Percentiles rank a stretch among this genome's conserved stretches.
These are phyloP conservation scores for Tinea trinotella DNA, from an alignment of 2,888 invertebrate genomes.

Conservation along the genomic window DNA sequence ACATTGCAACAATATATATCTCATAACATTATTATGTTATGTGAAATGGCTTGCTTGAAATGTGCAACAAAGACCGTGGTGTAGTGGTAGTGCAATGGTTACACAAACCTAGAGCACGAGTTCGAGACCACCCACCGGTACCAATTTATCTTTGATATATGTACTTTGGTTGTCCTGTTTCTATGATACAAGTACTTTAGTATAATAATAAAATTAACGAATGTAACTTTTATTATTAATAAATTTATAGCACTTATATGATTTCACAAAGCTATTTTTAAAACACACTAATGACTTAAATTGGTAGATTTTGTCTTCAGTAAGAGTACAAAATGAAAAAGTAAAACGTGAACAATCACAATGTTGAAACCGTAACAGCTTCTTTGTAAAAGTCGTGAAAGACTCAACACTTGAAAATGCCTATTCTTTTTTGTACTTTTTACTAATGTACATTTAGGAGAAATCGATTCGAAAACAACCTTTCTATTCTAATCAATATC, in stretches of 20 bases:
- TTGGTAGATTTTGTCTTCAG: background rate
- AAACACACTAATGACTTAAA: background rate
- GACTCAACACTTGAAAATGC: background rate
- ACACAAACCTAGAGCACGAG: no score
- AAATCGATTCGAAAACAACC: background rate
- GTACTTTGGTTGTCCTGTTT: no score
- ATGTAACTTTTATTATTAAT: no score
- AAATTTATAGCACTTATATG: no score
- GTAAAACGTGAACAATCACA: background rate
- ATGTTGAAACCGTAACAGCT: slow-evolving; percentile 5
- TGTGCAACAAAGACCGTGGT: background rate
- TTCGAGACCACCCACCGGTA: no score
- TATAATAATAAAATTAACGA: no score
- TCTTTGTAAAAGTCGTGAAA: slow-evolving; percentile 4
- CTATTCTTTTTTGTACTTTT: background rate
- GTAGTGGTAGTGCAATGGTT: no score
- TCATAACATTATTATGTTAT: background rate
- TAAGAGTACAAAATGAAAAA: background rate
- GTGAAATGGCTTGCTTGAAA: background rate
- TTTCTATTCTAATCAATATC: no score
- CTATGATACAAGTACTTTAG: no score
- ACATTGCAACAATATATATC: background rate
- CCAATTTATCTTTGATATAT: no score
- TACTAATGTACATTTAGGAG: no score
- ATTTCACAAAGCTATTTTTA: background rate